Evolutionary conservation across 2,113 vertebrate species (phyloP), one percentile per base, ranked within the genome.

Genomic region (Podarcis muralis): DNA sequence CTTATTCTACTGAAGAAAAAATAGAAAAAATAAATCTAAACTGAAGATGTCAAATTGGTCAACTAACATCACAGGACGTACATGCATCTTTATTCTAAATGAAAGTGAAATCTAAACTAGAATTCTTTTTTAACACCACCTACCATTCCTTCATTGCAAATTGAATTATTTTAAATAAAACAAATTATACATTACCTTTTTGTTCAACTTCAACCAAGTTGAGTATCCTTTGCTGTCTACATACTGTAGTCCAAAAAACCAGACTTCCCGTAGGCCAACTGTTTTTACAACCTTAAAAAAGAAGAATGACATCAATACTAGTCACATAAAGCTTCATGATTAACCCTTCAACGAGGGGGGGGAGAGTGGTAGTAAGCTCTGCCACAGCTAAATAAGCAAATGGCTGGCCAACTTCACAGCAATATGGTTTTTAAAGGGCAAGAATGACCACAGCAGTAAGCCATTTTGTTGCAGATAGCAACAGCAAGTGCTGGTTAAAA

Each of bases 171-270:
- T 77, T 35, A 72, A 91, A 84, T 0, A 6, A 3, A 72, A 68
- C 1, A 84, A 81, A 80, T 7, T 16, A 48, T 57, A 69, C 32
- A 87, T 94, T 91, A 99, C 99, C 98, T 99, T 99, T 96, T 99
- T 99, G 95, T 99, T 99, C 90, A 99, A 96, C 93, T 99, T 99
- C 88, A 99, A 96, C 99, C 99, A 99, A 6, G 99, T 99, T 92
- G 96, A 97, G 93, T 99, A 99, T 88, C 98, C 98, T 97, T 99
- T 99, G 92, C 98, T 99, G 96, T 99, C 99, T 91, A 98, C 97
- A 81, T 99, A 99, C 94, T 99, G 99, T 3, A 99, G 97, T 62
- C 99, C 99, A 93, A 99, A 99, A 97, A 99, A 99, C 99, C 99
- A 99, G 48, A 99, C 98, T 94, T 99, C 98, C 92, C 98, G 97